phyloP scores from a whole-genome alignment of 2,113 vertebrate species.

The Ornithorhynchus anatinus region DNA sequence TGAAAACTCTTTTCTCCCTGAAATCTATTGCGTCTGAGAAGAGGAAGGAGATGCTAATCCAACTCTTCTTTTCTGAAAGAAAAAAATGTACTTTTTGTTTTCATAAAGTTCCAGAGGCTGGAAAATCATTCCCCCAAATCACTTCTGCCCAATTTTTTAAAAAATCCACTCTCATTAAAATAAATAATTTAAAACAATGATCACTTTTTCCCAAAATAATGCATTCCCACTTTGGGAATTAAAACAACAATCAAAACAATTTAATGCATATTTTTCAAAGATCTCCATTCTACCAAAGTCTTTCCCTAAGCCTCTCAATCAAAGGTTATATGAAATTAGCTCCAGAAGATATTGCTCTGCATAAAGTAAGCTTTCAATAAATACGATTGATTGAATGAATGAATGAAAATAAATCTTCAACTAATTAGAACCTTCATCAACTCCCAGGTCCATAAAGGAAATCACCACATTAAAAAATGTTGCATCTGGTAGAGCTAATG shows the following conservation, averaged over 20 bases:
- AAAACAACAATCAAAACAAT: background rate
- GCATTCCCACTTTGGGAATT: too few species aligned
- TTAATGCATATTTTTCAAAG: background rate
- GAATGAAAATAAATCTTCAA: too few species aligned
- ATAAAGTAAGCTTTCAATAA: background rate
- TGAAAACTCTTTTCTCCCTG: too few species aligned
- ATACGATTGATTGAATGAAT: too few species aligned
- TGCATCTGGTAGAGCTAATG: too few species aligned
- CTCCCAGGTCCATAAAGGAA: too few species aligned
- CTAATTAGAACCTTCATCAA: too few species aligned
- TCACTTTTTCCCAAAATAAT: background rate
- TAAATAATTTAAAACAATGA: background rate
- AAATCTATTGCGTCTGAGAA: too few species aligned
- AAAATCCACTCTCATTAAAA: background rate
- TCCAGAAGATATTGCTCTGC: background rate
- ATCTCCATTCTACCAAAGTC: background rate
- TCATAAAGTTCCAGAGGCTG: background rate
- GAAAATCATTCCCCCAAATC: background rate
- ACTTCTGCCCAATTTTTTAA: background rate
- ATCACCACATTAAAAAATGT: too few species aligned
- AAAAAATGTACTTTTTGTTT: background rate
- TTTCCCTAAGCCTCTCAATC: background rate
- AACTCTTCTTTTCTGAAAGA: background rate
- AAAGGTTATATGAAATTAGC: background rate
- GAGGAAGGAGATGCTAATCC: too few species aligned